Conservation (phyloP, 2,888 invertebrate species). For the Ennomos quercinarius region DNA sequence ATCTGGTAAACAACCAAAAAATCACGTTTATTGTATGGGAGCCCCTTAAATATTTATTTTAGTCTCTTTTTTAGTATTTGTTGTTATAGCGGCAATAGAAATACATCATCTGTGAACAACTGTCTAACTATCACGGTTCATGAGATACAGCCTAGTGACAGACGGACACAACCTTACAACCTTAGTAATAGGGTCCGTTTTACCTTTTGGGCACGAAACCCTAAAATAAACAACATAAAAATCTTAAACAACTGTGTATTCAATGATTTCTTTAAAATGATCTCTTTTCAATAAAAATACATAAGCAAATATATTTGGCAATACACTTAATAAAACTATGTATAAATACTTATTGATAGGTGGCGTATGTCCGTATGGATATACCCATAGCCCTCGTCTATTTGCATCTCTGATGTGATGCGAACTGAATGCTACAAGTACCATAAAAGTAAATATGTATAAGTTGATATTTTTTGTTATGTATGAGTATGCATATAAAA, state of each 20-base stretch:
- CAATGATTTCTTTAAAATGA: slow-evolving; percentile 13
- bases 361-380: slow-evolving; percentile 65
- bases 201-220: too few relatives aligned
- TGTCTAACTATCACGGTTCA: too few relatives aligned
- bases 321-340: slow-evolving; percentile 47
- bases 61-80: too few relatives aligned
- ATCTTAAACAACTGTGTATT: slow-evolving; percentile 12
- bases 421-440: slow-evolving; percentile 63
- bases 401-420: slow-evolving; percentile 74
- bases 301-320: slow-evolving; percentile 60
- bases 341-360: slow-evolving; percentile 62
- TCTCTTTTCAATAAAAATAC: slow-evolving; percentile 37
- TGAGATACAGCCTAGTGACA: too few relatives aligned
- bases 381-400: slow-evolving; percentile 71
- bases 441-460: slow-evolving; percentile 62
- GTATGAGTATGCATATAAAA: slow-evolving; percentile 57
- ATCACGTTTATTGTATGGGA: too few relatives aligned
- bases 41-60: too few relatives aligned
- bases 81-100: too few relatives aligned
- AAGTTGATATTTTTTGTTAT: slow-evolving; percentile 57
- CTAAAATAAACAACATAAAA: too few relatives aligned
- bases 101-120: too few relatives aligned
- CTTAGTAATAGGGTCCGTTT: too few relatives aligned
- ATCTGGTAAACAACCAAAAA: too few relatives aligned
- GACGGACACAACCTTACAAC: too few relatives aligned